Evolutionary conservation across 2,113 vertebrate genomes (phyloP).

Genomic region (Clupea harengus): DNA sequence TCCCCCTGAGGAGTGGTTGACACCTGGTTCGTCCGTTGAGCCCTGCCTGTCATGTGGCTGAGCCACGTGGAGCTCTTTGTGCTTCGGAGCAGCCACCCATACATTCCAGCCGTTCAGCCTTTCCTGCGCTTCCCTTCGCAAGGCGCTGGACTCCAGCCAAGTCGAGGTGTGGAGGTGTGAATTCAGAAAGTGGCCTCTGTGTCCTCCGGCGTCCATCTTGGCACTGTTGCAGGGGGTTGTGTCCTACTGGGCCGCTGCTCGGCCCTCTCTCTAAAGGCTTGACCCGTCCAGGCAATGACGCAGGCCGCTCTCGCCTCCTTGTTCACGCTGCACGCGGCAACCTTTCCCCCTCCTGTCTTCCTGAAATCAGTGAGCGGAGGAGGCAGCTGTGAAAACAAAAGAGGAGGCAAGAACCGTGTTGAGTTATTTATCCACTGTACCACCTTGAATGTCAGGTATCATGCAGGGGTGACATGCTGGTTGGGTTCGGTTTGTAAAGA

Average conservation of each 20-base stretch:
- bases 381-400: slow-evolving; percentile 58
- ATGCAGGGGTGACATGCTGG: slow-evolving; percentile 19
- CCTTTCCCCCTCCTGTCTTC: neutral
- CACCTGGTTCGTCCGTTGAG: neutral
- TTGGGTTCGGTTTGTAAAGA: neutral
- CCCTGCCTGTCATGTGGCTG: neutral
- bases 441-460: slow-evolving; percentile 23
- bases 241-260: neutral
- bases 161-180: slow-evolving; percentile 21
- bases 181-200: slow-evolving; percentile 29
- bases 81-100: neutral
- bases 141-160: slow-evolving; percentile 8
- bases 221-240: neutral
- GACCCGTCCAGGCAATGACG: slow-evolving; percentile 47
- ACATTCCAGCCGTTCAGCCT: neutral
- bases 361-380: slow-evolving; percentile 17
- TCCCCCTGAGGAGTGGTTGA: neutral
- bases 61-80: neutral
- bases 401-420: slow-evolving; percentile 30
- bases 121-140: neutral
- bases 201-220: slow-evolving; percentile 12
- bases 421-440: slow-evolving; percentile 23
- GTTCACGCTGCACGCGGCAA: neutral
- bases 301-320: slow-evolving; percentile 25
- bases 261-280: slow-evolving; percentile 24